These are phyloP conservation scores for Callionymus lyra DNA, from an alignment of 2,113 vertebrate species.

Conservation along the genomic window DNA sequence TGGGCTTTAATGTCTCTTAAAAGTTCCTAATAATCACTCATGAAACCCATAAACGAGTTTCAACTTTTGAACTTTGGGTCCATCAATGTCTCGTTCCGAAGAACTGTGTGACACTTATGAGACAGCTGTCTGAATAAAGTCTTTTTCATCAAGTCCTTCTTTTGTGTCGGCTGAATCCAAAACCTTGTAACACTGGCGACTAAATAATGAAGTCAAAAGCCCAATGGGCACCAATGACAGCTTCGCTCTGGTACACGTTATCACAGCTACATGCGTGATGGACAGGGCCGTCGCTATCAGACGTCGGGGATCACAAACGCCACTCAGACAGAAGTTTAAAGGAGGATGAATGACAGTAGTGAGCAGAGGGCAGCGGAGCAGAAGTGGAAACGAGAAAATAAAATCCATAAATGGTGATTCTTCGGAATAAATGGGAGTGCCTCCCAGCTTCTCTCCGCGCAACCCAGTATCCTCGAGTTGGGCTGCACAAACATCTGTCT, in stretches of 20 bases:
- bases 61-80: constrained; percentile 8
- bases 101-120: constrained; percentile 57
- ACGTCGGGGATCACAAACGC: constrained; percentile 16
- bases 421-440: too few relatives aligned
- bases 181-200: constrained; percentile 38
- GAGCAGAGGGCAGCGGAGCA: constrained; percentile 1
- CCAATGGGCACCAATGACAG: constrained; percentile 21
- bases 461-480: constrained; percentile 11
- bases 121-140: constrained; percentile 33
- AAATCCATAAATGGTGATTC: too few relatives aligned
- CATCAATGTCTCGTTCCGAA: background rate
- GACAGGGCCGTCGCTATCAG: constrained; percentile 15
- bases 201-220: constrained; percentile 31
- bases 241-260: constrained; percentile 24
- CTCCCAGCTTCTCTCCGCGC: too few relatives aligned
- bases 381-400: too few relatives aligned
- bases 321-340: constrained; percentile 15
- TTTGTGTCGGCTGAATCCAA: constrained; percentile 41
- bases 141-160: constrained; percentile 25
- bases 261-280: constrained; percentile 5
- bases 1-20: too few relatives aligned
- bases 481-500: constrained; percentile 54
- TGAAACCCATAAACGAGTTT: too few relatives aligned
- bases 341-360: constrained; percentile 2
- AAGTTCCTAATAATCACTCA: too few relatives aligned